Evolutionary conservation across 2,888 invertebrate genomes (phyloP).

Genomic region (Neoitamus cyanurus): DNA sequence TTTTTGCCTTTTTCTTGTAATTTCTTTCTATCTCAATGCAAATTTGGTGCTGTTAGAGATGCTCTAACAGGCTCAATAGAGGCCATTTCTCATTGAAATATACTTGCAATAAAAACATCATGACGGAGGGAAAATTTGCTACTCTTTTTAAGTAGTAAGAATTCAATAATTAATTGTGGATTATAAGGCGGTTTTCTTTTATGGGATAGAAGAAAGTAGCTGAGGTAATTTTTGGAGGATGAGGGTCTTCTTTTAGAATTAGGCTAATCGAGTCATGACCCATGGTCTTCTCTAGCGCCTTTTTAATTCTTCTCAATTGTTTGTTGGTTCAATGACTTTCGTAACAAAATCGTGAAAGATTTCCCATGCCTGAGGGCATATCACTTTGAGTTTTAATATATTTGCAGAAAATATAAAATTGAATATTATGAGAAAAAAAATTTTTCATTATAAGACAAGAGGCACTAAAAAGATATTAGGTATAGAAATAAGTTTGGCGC

Average conservation of each 20-base stretch:
- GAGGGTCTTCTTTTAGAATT: neutral
- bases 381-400: too few relatives aligned
- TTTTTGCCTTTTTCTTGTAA: neutral
- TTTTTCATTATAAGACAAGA: too few relatives aligned
- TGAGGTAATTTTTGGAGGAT: neutral
- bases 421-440: too few relatives aligned
- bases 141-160: neutral
- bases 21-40: neutral
- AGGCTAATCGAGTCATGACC: neutral
- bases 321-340: neutral
- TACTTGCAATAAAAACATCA: conserved; percentile 4
- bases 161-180: neutral
- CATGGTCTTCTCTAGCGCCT: neutral
- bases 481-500: too few relatives aligned
- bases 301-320: neutral
- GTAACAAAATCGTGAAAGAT: too few relatives aligned
- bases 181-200: neutral
- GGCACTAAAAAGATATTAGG: too few relatives aligned
- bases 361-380: neutral
- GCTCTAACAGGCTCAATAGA: neutral
- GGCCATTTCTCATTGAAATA: conserved; percentile 5
- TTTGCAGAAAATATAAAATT: too few relatives aligned
- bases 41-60: neutral
- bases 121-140: neutral
- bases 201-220: neutral